Evolutionary conservation across 2,888 invertebrate genomes (phyloP), one percentile per base, ranked within the genome.

Genomic region (Epinotia demarniana): DNA sequence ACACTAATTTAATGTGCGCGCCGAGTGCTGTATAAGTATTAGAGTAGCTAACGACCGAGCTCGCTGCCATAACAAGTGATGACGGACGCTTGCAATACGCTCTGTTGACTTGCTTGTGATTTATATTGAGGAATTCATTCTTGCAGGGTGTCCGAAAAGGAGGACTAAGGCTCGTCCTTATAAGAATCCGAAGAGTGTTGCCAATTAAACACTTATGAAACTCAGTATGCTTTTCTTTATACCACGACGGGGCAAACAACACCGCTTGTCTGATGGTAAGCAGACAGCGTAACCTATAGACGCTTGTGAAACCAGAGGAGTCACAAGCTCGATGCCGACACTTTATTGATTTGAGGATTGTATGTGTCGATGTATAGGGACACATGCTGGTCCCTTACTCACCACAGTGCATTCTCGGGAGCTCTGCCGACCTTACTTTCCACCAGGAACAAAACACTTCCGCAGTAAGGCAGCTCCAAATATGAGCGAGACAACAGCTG

Each of bases 21-120:
- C 69, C 64, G 75, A 74, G 71, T 76, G 78, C 75, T 76, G 75
- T 81, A 81, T 84, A 82, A 85, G 84, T 84, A 84, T 83, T 83
- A 66, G 64, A 71, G 75, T 78, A 78, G 74, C 76, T 80, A 79
- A 79, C 76, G 72, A 77, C 74, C 72, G 77, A 78, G 70, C 58
- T 33, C 72, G 62, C 79, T 71, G 78, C 80, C 63, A 79, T 77
- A 80, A 79, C 79, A 62, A 53, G 71, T 64, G 63, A 58, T 63
- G 69, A 61, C 64, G 49, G 70, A 64, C 71, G 58, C 49, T 61
- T 61, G 58, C 39, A 49, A 49, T 60, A 62, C 61, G 61, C 55
- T 57, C 18, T 74, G 39, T 62, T 57, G 49, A 62, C 57, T 33
- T 73, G 23, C 43, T 58, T 63, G 57, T 33, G 18, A 58, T 63